Percentiles rank a stretch among this genome's conserved stretches.
These are phyloP conservation scores for Verasper variegatus DNA, from an alignment of 2,113 vertebrate genomes.

Conservation along the genomic window DNA sequence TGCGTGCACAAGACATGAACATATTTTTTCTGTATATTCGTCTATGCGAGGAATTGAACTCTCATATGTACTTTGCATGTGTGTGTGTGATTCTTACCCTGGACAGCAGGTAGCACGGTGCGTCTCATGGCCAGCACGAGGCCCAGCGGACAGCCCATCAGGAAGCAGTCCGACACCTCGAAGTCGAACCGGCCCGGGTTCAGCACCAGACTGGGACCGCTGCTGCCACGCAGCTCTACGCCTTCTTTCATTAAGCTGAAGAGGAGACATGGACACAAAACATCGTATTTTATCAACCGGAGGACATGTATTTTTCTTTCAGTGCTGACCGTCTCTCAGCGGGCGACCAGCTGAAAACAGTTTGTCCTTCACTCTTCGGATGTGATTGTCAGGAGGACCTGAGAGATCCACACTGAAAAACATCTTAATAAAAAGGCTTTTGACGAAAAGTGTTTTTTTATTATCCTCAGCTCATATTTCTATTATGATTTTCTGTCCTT, in stretches of 20 bases:
- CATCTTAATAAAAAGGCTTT: too few species aligned
- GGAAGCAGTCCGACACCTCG: conserved; percentile 95
- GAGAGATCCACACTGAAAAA: background rate
- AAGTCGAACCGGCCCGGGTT: conserved; percentile 92
- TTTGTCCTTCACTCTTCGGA: background rate
- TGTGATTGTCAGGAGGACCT: background rate
- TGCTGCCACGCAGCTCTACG: conserved; percentile 78
- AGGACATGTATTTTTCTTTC: background rate
- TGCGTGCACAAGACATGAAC: background rate
- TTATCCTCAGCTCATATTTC: too few species aligned
- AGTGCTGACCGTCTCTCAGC: background rate
- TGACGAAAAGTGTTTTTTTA: too few species aligned
- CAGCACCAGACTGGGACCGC: conserved; percentile 81
- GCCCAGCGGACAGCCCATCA: conserved; percentile 94
- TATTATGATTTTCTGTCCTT: too few species aligned
- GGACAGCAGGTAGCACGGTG: conserved; percentile 90
- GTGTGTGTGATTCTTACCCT: conserved; percentile 80
- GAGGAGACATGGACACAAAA: conserved; percentile 14
- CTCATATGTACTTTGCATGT: background rate
- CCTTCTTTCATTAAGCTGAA: conserved; percentile 88
- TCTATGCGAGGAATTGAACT: background rate
- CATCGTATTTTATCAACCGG: background rate
- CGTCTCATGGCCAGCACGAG: conserved; percentile 97
- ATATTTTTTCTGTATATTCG: background rate
- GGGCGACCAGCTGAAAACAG: background rate